Evolutionary conservation across 1,140 invertebrate genomes (phyloP), one percentile per base, ranked within the genome.

Genomic region (Drosophila malerkotliana): DNA sequence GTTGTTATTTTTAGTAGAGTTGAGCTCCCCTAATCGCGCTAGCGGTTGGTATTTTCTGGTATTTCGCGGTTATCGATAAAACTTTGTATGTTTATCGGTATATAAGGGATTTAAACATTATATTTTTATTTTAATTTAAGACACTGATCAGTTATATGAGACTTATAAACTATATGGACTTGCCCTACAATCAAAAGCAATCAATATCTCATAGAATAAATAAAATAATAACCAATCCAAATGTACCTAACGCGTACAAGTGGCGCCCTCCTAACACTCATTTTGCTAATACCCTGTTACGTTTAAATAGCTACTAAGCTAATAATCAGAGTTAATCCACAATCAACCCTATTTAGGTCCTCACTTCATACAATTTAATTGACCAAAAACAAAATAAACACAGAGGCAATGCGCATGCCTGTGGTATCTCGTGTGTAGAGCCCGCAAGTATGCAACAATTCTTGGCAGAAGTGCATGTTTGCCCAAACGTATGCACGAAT

Each of bases 381-480:
- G 34, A 6, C 12, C 7, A 44, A 44, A 44, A 26, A 55, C n/a
- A n/a, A 34, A 26, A 14, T 34, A 14, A 5, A 59, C 9, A 15
- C 4, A 18, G 47, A 34, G 8, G 21, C n/a, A n/a, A 18, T 12
- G 56, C 56, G 56, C 56, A 58, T 58, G 56, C 56, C 34, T 48
- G 12, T 18, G 18, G 26, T 10, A 4, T 18, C 10, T 26, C 37
- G 9, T 59, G 0, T 24, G 18, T 1, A 28, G 2, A 32, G 44
- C 44, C 21, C 7, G 32, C 58, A 48, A 47, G 61, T 64, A 64
- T 64, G 61, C 54, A 64, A 58, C 61, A 10, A 21, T 9, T 58
- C 34, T 21, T 47, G 41, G 41, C 18, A 12, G 18, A 18, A 21
- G 4, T 47, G 44, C 44, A 44, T 37, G 34, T 9, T 14, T 14